phyloP scores from a whole-genome alignment of 2,888 invertebrate genomes.

The Gortyna flavago region DNA sequence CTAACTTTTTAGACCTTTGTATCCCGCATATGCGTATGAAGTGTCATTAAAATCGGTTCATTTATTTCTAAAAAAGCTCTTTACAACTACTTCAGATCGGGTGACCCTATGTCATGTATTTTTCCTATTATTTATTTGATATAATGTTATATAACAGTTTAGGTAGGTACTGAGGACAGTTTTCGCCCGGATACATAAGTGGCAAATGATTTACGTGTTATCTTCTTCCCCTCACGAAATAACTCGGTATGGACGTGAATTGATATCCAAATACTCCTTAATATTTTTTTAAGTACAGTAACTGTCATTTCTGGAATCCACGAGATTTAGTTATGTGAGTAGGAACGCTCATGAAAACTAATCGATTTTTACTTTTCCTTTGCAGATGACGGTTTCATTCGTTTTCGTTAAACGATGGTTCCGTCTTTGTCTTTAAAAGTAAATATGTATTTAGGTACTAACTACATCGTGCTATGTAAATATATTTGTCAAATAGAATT shows the following conservation, averaged over 20 bases:
- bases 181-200: not conserved
- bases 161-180: not conserved
- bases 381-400: too few species aligned
- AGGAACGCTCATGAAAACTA: constrained; percentile 11
- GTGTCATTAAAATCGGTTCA: too few species aligned
- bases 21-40: too few species aligned
- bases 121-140: too few species aligned
- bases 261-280: constrained; percentile 36
- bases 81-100: too few species aligned
- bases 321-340: constrained; percentile 8
- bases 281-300: constrained; percentile 45
- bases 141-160: not conserved
- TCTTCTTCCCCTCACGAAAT: constrained; percentile 1
- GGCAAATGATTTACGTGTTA: constrained; percentile 19
- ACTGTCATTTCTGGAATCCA: constrained; percentile 25
- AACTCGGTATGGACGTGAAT: constrained; percentile 21
- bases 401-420: not conserved
- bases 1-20: too few species aligned
- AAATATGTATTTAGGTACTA: not conserved
- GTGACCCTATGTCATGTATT: too few species aligned
- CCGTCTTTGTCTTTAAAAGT: not conserved
- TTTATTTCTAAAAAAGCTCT: too few species aligned
- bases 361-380: constrained; percentile 22
- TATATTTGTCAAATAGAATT: constrained; percentile 4
- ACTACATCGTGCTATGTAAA: not conserved